These are phyloP conservation scores for Stegastes partitus DNA, from an alignment of 2,113 vertebrate species.

Conservation along the genomic window DNA sequence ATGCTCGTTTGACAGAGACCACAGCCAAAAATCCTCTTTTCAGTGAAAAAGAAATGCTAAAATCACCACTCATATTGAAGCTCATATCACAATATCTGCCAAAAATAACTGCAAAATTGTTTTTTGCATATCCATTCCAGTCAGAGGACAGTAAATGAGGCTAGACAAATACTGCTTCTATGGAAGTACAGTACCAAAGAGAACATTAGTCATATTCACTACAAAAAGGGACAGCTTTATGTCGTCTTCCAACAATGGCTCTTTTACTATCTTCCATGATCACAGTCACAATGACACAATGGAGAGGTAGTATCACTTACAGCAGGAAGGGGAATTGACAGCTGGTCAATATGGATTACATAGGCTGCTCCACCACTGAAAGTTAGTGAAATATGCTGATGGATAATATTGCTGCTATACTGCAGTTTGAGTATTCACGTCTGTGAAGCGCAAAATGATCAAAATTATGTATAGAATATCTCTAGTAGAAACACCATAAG, in stretches of 20 bases:
- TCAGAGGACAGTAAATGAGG: no score
- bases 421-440: background rate
- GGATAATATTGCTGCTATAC: background rate
- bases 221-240: background rate
- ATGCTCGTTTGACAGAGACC: no score
- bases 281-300: background rate
- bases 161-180: background rate
- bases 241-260: slow-evolving; percentile 18
- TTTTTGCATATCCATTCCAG: no score
- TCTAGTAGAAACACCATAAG: background rate
- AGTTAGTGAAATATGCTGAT: background rate
- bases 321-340: background rate
- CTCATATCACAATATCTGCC: no score
- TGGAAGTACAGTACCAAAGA: slow-evolving; percentile 8
- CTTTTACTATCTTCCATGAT: slow-evolving; percentile 5
- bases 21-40: no score
- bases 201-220: background rate
- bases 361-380: background rate
- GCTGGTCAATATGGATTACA: slow-evolving; percentile 8
- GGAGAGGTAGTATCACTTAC: slow-evolving; percentile 18
- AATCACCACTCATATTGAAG: no score
- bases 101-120: no score
- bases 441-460: background rate
- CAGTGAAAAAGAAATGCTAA: no score
- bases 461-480: background rate